These are phyloP conservation scores for Yponomeuta malinellus DNA, from an alignment of 2,888 invertebrate genomes.

Conservation along the genomic window DNA sequence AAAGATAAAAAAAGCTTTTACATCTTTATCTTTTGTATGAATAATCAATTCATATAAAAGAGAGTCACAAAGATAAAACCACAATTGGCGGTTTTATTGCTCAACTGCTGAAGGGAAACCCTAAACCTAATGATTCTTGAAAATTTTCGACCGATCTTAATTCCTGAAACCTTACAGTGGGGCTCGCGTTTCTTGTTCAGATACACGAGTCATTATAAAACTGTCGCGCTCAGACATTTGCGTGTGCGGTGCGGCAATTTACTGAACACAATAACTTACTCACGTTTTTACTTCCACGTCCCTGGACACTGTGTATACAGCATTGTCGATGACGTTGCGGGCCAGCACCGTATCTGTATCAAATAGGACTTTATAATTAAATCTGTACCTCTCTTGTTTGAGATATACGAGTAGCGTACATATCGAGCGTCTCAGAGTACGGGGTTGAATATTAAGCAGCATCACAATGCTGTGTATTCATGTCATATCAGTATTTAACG, in stretches of 20 bases:
- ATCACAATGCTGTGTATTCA: conserved; percentile 23
- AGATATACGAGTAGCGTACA: neutral
- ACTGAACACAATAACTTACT: conserved; percentile 37
- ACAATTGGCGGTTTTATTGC: too few relatives aligned
- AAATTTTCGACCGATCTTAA: too few relatives aligned
- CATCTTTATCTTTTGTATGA: too few relatives aligned
- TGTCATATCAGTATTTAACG: conserved; percentile 16
- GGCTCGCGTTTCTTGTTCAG: neutral
- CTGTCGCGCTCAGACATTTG: conserved; percentile 10
- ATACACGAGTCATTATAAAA: conserved; percentile 7
- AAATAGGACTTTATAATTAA: conserved; percentile 26
- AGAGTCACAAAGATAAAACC: too few relatives aligned
- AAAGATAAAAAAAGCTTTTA: too few relatives aligned
- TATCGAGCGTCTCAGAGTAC: conserved; percentile 15
- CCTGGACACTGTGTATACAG: conserved; percentile 38
- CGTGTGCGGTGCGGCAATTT: neutral
- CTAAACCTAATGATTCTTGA: too few relatives aligned
- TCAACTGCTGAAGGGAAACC: too few relatives aligned
- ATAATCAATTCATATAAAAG: too few relatives aligned
- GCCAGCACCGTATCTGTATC: conserved; percentile 48
- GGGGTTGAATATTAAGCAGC: conserved; percentile 22
- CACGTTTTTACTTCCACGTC: conserved; percentile 50
- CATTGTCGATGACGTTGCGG: conserved; percentile 40
- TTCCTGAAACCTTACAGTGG: neutral
- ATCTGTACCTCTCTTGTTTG: conserved; percentile 22